A percentile compares a stretch with the other conserved stretches of the same genome.
phyloP scores from a whole-genome alignment of 1,140 invertebrate species.

The Orchestia grillus region DNA sequence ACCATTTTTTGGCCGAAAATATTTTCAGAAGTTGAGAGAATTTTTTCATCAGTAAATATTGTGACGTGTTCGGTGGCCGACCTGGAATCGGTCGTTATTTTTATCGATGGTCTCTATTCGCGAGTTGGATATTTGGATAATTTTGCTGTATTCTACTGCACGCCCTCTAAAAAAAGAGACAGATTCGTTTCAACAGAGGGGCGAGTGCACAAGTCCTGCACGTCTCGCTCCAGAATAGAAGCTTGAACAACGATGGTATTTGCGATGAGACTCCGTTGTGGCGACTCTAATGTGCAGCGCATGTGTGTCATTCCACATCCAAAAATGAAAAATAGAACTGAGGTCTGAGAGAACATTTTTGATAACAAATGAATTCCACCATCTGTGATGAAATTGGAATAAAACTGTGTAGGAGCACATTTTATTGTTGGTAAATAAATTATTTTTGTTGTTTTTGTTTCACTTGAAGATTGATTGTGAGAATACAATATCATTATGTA shows the following conservation, averaged over 20 bases:
- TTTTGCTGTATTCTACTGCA: background rate
- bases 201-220: background rate
- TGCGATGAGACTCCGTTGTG: too few species aligned
- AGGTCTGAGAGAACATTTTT: too few species aligned
- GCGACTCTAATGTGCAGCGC: too few species aligned
- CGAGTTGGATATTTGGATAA: conserved; percentile 11
- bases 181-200: background rate
- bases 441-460: too few species aligned
- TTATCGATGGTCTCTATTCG: conserved; percentile 11
- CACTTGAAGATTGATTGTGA: too few species aligned
- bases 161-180: background rate
- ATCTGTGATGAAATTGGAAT: too few species aligned
- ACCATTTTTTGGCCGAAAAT: conserved; percentile 46
- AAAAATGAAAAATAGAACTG: too few species aligned
- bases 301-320: too few species aligned
- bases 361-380: too few species aligned
- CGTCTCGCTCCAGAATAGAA: background rate
- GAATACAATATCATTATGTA: too few species aligned
- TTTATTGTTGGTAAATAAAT: too few species aligned
- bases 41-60: conserved; percentile 16
- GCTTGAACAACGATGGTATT: background rate
- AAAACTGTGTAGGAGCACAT: too few species aligned
- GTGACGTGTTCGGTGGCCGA: conserved; percentile 41
- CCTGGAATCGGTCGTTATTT: conserved; percentile 38
- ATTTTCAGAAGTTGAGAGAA: conserved; percentile 49